These are phyloP conservation scores for Semnopithecus entellus DNA, from an alignment of 2,113 vertebrate species.

Conservation along the genomic window DNA sequence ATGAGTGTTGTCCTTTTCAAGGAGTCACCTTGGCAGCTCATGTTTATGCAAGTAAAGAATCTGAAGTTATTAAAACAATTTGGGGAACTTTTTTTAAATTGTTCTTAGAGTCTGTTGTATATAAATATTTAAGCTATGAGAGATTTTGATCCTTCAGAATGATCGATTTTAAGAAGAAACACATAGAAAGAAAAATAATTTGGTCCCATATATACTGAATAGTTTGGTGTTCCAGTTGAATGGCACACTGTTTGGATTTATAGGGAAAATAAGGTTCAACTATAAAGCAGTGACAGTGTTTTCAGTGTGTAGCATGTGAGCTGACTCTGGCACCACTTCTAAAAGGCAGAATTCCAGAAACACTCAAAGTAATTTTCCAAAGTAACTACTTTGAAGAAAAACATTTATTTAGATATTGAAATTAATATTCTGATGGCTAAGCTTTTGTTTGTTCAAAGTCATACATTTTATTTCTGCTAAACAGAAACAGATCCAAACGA, in stretches of 20 bases:
- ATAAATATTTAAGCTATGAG: background rate
- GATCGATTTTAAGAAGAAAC: background rate
- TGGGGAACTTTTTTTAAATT: background rate
- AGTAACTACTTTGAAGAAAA: background rate
- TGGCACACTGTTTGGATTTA: background rate
- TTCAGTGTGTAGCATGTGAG: background rate
- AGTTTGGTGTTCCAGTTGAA: background rate
- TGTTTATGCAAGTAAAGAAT: background rate
- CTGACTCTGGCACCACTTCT: background rate
- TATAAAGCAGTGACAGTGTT: background rate
- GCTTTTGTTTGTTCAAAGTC: background rate
- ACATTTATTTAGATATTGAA: background rate
- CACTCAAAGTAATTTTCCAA: background rate
- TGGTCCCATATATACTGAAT: background rate
- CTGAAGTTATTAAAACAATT: background rate
- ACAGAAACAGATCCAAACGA: background rate
- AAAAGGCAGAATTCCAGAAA: background rate
- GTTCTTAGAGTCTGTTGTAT: background rate
- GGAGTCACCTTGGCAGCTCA: background rate
- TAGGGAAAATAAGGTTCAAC: background rate
- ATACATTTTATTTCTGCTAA: background rate
- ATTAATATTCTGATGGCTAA: background rate
- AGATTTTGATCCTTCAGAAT: background rate
- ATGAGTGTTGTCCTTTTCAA: background rate
- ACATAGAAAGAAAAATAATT: background rate